These are phyloP conservation scores for Silurus meridionalis DNA, from an alignment of 2,113 vertebrate species.

Conservation along the genomic window DNA sequence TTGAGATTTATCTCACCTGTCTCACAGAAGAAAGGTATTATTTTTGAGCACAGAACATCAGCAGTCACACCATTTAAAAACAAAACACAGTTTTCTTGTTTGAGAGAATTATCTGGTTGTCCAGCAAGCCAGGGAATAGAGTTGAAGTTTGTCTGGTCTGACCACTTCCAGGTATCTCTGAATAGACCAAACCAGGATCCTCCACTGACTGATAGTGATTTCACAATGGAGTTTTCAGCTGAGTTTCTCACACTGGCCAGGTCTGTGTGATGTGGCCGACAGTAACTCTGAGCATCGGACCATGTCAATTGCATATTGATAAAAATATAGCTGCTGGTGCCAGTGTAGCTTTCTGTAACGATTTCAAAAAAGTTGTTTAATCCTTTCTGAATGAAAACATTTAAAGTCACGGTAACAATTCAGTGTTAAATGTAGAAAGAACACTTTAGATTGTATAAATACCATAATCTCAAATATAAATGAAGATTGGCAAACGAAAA, in stretches of 20 bases:
- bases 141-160: slow-evolving; percentile 10
- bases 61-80: not conserved
- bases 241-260: not conserved
- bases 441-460: too few species aligned
- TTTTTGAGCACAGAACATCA: not conserved
- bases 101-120: not conserved
- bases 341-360: slow-evolving; percentile 5
- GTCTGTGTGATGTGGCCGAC: slow-evolving; percentile 31
- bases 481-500: not conserved
- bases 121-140: not conserved
- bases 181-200: slow-evolving; percentile 30
- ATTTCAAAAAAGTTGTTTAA: not conserved
- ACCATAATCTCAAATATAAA: not conserved
- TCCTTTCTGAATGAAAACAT: too few species aligned
- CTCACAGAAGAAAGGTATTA: slow-evolving; percentile 22
- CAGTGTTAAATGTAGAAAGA: too few species aligned
- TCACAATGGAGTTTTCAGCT: not conserved
- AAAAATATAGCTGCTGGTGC: not conserved
- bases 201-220: accelerated
- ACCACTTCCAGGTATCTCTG: slow-evolving; percentile 44
- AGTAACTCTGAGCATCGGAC: slow-evolving; percentile 16
- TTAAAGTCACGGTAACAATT: too few species aligned
- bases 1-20: not conserved
- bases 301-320: not conserved
- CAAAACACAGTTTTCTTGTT: not conserved